A percentile compares a stretch with the other conserved stretches of the same genome.
phyloP scores from a whole-genome alignment of 1,140 invertebrate genomes.

The Kradibia gibbosae region DNA sequence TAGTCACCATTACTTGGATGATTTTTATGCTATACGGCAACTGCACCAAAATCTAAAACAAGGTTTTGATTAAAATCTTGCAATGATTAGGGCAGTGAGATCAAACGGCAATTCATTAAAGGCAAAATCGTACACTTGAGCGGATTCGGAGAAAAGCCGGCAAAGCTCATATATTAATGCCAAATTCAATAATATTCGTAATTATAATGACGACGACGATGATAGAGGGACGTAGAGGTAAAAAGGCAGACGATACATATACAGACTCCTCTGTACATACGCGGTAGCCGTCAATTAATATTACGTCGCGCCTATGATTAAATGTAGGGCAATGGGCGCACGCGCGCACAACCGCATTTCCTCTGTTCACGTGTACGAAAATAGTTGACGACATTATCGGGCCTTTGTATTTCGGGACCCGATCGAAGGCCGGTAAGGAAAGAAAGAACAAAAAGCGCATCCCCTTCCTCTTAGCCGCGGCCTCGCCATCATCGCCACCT shows the following conservation, averaged over 20 bases:
- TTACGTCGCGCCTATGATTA: not conserved
- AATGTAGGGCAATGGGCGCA: no score
- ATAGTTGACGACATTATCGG: not conserved
- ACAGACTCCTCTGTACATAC: not conserved
- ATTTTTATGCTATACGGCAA: not conserved
- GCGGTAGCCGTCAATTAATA: not conserved
- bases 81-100: not conserved
- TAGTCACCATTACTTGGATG: not conserved
- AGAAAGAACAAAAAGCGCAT: not conserved
- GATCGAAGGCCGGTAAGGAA: not conserved
- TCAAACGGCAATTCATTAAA: not conserved
- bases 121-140: not conserved
- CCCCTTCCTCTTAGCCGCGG: not conserved
- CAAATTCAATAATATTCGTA: no score
- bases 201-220: no score
- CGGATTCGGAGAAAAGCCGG: not conserved
- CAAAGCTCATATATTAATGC: not conserved
- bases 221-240: no score
- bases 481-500: no score
- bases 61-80: constrained; percentile 1
- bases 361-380: not conserved
- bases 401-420: constrained; percentile 1
- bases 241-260: not conserved
- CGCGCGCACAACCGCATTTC: not conserved
- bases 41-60: not conserved